Conservation (phyloP, 2,888 invertebrate species). For the Morpho deidamia region DNA sequence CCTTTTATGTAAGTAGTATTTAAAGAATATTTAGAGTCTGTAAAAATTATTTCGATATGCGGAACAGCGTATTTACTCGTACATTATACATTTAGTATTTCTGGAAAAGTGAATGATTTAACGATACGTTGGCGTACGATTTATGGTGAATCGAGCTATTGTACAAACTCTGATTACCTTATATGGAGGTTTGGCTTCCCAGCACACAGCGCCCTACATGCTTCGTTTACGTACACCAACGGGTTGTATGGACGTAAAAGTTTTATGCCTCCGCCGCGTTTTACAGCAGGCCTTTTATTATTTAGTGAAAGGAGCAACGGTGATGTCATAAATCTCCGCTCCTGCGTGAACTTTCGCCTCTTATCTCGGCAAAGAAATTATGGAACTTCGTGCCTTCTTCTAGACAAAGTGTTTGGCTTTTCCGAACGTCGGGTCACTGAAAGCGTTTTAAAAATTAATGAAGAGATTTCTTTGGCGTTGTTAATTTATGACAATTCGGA, state of each 20-base stretch:
- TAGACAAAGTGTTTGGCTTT: slow-evolving; percentile 77
- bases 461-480: slow-evolving; percentile 24
- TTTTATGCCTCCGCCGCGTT: slow-evolving; percentile 74
- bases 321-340: slow-evolving; percentile 77
- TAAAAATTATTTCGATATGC: no score
- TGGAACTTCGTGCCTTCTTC: slow-evolving; percentile 74
- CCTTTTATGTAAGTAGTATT: no score
- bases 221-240: slow-evolving; percentile 62
- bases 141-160: slow-evolving; percentile 57
- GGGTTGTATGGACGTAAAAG: slow-evolving; percentile 76
- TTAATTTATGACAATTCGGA: slow-evolving; percentile 10
- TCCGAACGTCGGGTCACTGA: slow-evolving; percentile 65
- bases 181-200: slow-evolving; percentile 68
- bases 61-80: no score
- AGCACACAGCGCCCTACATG: slow-evolving; percentile 53
- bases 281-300: slow-evolving; percentile 77
- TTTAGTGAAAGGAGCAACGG: slow-evolving; percentile 77
- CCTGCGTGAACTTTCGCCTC: slow-evolving; percentile 78
- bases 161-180: slow-evolving; percentile 70
- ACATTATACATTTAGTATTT: background rate
- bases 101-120: slow-evolving; percentile 14
- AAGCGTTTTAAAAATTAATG: slow-evolving; percentile 66
- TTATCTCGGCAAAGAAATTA: slow-evolving; percentile 77
- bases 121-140: slow-evolving; percentile 50
- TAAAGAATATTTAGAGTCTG: no score